Base-by-base conservation (phyloP, 2,797 vertebrate genomes). In the Danio kyathit region DNA sequence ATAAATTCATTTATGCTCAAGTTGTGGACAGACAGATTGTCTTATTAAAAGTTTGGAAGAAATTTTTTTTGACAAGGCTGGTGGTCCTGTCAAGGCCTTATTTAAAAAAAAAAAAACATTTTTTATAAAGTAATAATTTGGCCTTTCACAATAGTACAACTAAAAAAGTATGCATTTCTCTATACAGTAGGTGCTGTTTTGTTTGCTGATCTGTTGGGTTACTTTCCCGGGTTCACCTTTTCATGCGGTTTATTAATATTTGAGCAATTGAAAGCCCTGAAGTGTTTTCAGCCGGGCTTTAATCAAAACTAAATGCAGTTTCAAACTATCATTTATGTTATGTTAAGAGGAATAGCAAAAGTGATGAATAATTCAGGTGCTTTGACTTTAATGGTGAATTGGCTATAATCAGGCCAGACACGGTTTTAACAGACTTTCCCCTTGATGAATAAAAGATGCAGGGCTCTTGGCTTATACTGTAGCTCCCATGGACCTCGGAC, bases 361-460 rank as follows among this genome's bases (percentile, higher is more conserved):
- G 60, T 63, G 54, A 76, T 87, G 79, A 87, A 86, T 88, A 74
- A 83, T 85, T 87, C 74, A 85, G 21, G 73, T 85, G 78, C 86
- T 88, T 81, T 89, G 73, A 83, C 82, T 86, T 51, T 73, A 83
- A 83, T 29, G 61, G 54, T 14, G 60, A 60, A 75, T 59, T 69
- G 70, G 51, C 65, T 82, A 29, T 78, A 86, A 87, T 76, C 75
- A 57, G 64, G 63, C 80, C 21, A 72, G 76, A 83, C 56, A 83
- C 57, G 7, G n/a, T 65, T 70, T 85, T 84, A 77, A 75, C 38
- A 78, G 56, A 66, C 82, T 74, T 84, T 83, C 72, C 65, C 19
- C 67, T 59, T 83, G 54, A 86, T 88, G 83, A 87, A 88, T 88
- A 82, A 88, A 87, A 88, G 64, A 87, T 85, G 79, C 17, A 21